Evolutionary conservation across 2,113 vertebrate species (phyloP).

Genomic region (Myotis lucifugus): DNA sequence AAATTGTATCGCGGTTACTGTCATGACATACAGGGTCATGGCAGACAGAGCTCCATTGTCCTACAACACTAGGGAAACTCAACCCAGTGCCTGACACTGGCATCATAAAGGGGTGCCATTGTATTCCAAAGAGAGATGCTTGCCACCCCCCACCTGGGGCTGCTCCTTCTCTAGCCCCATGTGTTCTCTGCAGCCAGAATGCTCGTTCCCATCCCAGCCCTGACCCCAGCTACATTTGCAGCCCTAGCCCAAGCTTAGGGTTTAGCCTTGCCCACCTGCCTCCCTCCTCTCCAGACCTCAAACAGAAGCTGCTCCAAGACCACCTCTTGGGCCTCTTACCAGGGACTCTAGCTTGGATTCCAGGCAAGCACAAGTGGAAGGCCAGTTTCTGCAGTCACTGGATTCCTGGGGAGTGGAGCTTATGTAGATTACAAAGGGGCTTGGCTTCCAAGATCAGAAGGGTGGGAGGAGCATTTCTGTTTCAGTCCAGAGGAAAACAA

Average conservation of each 20-base stretch:
- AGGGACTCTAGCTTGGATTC: not conserved
- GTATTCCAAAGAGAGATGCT: not conserved
- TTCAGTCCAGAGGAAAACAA: no score
- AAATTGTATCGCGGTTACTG: not conserved
- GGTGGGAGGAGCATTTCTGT: constrained; percentile 30
- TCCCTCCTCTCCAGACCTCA: not conserved
- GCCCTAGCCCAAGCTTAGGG: not conserved
- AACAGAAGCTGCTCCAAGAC: not conserved
- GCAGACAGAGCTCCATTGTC: not conserved
- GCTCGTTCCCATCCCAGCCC: no score
- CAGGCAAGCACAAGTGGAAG: not conserved
- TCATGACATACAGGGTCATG: not conserved
- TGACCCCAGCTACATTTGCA: not conserved
- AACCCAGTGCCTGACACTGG: not conserved
- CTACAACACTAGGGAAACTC: not conserved
- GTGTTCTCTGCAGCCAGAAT: not conserved
- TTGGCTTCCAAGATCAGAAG: constrained; percentile 14
- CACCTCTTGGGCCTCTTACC: constrained; percentile 6
- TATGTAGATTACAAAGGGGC: constrained; percentile 17
- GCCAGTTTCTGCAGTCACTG: not conserved
- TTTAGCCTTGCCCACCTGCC: no score
- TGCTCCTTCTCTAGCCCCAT: not conserved
- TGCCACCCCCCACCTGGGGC: fast-evolving
- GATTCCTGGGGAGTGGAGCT: not conserved
- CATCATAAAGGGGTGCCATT: not conserved